A percentile compares a stretch with the other conserved stretches of the same genome.
Evolutionary conservation across 2,888 invertebrate species (phyloP).

Genomic region (Rhyacophila evoluta): DNA sequence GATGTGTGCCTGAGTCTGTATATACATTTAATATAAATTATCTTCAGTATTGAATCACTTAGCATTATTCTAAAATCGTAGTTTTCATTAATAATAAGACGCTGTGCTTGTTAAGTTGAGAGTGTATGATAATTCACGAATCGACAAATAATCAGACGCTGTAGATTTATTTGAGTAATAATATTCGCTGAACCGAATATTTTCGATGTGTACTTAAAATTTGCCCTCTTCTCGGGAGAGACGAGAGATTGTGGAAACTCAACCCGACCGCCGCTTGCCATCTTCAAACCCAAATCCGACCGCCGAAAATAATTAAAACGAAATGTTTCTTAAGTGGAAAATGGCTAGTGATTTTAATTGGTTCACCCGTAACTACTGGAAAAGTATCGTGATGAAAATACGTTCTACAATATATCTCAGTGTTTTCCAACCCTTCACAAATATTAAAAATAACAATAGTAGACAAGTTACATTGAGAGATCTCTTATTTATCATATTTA

Average conservation of each 20-base stretch:
- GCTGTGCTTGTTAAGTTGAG: too few species aligned
- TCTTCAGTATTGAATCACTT: too few species aligned
- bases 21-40: too few species aligned
- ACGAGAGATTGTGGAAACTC: neutral
- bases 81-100: too few species aligned
- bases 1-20: too few species aligned
- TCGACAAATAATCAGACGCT: neutral
- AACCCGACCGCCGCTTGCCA: neutral
- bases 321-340: constrained; percentile 36
- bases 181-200: neutral
- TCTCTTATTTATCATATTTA: too few species aligned
- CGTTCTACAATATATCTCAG: too few species aligned
- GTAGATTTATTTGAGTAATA: neutral
- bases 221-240: neutral
- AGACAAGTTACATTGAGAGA: too few species aligned
- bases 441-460: too few species aligned
- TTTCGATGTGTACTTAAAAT: neutral
- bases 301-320: constrained; percentile 44
- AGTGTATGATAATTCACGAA: too few species aligned
- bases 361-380: constrained; percentile 42
- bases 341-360: constrained; percentile 49
- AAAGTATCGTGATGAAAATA: constrained; percentile 15
- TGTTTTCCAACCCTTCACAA: too few species aligned
- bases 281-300: neutral
- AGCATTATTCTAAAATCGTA: too few species aligned